phyloP scores from a whole-genome alignment of 92 coral and sea anemone species.

The Porites rus region DNA sequence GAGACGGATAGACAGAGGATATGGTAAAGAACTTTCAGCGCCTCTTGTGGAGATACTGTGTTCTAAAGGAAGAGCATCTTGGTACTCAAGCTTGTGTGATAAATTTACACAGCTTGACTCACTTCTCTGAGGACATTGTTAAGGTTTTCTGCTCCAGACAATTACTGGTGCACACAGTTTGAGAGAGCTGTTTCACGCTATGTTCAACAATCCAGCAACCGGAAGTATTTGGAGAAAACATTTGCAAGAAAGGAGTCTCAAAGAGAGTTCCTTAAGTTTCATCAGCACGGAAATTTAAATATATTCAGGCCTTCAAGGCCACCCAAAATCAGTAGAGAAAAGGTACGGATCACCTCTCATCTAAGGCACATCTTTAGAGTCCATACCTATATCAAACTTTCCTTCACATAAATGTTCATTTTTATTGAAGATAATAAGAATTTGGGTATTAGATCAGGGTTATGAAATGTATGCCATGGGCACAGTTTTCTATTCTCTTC shows the following conservation, averaged over 20 bases:
- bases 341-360: constrained; percentile 18
- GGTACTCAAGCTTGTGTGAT: constrained; percentile 69
- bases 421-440: too few species aligned
- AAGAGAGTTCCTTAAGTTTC: constrained; percentile 71
- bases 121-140: constrained; percentile 60
- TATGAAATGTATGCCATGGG: too few species aligned
- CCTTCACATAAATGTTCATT: too few species aligned
- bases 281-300: constrained; percentile 16
- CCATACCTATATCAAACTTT: too few species aligned
- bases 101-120: constrained; percentile 61
- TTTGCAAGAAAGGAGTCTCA: constrained; percentile 78
- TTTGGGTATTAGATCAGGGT: too few species aligned
- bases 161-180: constrained; percentile 74
- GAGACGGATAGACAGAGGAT: constrained; percentile 68
- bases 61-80: constrained; percentile 61
- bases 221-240: constrained; percentile 57
- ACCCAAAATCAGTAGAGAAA: constrained; percentile 51
- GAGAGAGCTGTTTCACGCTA: constrained; percentile 79
- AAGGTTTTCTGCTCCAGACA: constrained; percentile 75
- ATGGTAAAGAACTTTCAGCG: constrained; percentile 59
- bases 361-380: background rate
- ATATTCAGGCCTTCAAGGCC: constrained; percentile 30
- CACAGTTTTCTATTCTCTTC: too few species aligned
- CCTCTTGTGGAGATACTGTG: constrained; percentile 71
- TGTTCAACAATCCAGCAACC: constrained; percentile 74